Evolutionary conservation across 37 sponge, comb jelly and placozoan genomes (phyloP), one percentile per base, ranked within the genome.

Genomic region (Spongilla lacustris): DNA sequence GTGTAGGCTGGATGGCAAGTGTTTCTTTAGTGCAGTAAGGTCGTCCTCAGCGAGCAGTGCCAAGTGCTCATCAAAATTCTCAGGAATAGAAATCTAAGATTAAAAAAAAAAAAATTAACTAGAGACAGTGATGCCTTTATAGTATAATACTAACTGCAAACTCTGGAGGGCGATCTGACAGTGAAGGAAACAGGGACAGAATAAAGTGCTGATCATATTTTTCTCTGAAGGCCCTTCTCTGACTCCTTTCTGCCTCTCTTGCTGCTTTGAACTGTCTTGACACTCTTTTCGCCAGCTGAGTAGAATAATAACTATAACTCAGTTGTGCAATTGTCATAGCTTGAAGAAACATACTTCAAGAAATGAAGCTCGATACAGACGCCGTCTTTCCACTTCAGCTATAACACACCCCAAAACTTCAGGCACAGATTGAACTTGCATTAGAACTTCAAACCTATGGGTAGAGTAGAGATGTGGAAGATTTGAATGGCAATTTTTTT

Each of bases 381-480:
- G 23, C 66, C 92, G 87, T 32, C 75, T 76, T 28, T 73, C 84
- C 34, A 91, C 78, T 75, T 91, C 92, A 58, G 49, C 24, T n/a
- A 91, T 22, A 13, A 87, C 84, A 12, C 68, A 24, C 28, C n/a
- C 87, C 68, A 91, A 76, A 58, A 91, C 73, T 23, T 87, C 78
- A 10, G 87, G 87, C 0, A 84, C 73, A 19, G 66, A 49, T 41
- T 84, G 80, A 41, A 91, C 81, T 75, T 91, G 92, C 74, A 75
- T 81, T 32, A 91, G 74, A 11, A 91, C 70, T 73, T 87, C 84
- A 83, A 91, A 91, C 74, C 86, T 85, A 28, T 22, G 23, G 0
- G 14, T 28, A 58, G 46, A 8, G 21, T 58, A 19, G 11, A 58
- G 58, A 58, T 6, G 41, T 41, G 6, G 34, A 28, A 75, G n/a